Evolutionary conservation across 2,797 vertebrate species (phyloP).

Genomic region (Lagocephalus sceleratus): DNA sequence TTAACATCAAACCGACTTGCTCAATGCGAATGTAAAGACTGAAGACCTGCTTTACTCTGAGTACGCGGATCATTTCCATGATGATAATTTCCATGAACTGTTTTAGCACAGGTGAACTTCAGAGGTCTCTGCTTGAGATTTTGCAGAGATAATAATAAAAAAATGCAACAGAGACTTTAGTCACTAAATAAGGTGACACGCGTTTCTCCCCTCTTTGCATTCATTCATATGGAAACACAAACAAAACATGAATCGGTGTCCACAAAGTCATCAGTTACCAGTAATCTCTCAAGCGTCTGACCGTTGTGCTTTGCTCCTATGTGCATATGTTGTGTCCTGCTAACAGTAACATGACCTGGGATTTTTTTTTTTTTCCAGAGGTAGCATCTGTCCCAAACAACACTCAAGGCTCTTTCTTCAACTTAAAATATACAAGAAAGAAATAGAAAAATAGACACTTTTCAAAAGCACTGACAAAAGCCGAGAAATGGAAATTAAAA

Average conservation of each 20-base stretch:
- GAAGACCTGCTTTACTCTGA: neutral
- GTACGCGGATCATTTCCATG: neutral
- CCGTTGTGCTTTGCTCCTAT: constrained; percentile 16
- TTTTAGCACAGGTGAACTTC: constrained; percentile 18
- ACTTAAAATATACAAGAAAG: constrained; percentile 16
- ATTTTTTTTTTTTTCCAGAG: constrained; percentile 30
- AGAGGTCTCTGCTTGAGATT: constrained; percentile 3
- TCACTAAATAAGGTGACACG: constrained; percentile 11
- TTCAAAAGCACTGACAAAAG: constrained; percentile 1
- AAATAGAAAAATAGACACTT: constrained; percentile 27
- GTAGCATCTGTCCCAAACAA: constrained; percentile 43
- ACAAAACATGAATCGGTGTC: constrained; percentile 11
- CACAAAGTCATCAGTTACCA: constrained; percentile 1
- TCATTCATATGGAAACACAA: neutral
- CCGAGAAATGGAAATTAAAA: neutral
- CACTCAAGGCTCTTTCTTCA: constrained; percentile 12
- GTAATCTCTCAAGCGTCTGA: constrained; percentile 29
- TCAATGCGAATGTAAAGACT: constrained; percentile 5
- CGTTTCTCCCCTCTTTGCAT: neutral
- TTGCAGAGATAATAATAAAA: constrained; percentile 26
- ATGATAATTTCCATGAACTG: neutral
- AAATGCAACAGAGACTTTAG: constrained; percentile 6
- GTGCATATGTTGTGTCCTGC: constrained; percentile 12
- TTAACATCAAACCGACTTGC: constrained; percentile 3
- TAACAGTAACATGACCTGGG: constrained; percentile 55